Conservation (phyloP, 2,797 vertebrate genomes). For the Onychomys leucogaster region DNA sequence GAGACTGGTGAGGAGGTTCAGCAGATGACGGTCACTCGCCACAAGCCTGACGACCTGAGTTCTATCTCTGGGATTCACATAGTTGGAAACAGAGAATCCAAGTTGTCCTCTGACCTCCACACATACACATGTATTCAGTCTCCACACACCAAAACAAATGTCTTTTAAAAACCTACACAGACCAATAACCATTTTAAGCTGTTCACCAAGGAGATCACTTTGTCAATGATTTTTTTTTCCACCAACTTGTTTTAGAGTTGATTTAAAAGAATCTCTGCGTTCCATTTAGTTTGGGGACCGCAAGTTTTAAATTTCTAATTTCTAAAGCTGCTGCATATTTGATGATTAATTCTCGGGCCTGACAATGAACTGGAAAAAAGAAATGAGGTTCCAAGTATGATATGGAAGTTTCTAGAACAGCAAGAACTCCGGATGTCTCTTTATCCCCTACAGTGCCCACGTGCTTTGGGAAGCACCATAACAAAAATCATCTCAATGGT, state of each 20-base stretch:
- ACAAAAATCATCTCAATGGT: constrained; percentile 12
- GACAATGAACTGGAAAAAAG: constrained; percentile 61
- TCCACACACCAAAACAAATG: not conserved
- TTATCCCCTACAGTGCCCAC: constrained; percentile 1
- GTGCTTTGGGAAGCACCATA: constrained; percentile 29
- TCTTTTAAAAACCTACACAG: not conserved
- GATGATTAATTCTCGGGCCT: constrained; percentile 67
- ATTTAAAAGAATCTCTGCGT: constrained; percentile 13
- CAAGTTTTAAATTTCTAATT: constrained; percentile 67
- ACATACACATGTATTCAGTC: not conserved
- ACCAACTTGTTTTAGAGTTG: constrained; percentile 50
- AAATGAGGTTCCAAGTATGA: not conserved
- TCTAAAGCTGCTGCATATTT: constrained; percentile 69
- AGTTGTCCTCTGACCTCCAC: not conserved
- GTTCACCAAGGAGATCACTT: constrained; percentile 42
- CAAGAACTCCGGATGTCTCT: constrained; percentile 51
- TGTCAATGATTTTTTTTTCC: constrained; percentile 51
- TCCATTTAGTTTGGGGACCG: constrained; percentile 57
- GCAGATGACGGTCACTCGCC: not conserved
- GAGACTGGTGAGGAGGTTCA: not conserved
- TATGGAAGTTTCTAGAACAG: constrained; percentile 2
- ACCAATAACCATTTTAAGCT: constrained; percentile 66
- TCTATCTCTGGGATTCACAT: not conserved
- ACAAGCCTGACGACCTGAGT: not conserved
- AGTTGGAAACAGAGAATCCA: not conserved